phyloP scores from a whole-genome alignment of 2,113 vertebrate genomes.

The Pelusios castaneus region DNA sequence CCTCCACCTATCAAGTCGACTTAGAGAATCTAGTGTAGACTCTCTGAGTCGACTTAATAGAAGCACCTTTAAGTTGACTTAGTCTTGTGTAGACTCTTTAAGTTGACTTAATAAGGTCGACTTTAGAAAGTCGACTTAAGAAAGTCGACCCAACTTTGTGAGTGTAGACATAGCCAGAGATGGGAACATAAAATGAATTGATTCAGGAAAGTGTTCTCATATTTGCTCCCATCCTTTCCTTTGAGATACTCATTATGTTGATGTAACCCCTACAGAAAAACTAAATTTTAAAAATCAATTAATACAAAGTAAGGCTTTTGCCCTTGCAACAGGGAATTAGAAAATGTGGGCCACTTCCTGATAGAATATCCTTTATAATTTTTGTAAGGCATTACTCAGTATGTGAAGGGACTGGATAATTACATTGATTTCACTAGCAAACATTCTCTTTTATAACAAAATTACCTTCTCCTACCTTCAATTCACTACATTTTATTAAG shows the following conservation, averaged over 20 bases:
- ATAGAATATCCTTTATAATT: not conserved
- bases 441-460: not conserved
- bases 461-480: not conserved
- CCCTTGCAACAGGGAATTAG: not conserved
- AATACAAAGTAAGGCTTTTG: not conserved
- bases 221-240: not conserved
- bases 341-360: not conserved
- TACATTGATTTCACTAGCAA: not conserved
- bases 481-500: not conserved
- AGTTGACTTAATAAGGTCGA: no score
- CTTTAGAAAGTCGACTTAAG: no score
- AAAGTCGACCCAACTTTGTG: no score
- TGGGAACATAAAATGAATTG: not conserved
- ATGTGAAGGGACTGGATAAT: not conserved
- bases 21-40: no score
- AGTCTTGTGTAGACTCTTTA: no score
- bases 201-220: not conserved
- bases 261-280: not conserved
- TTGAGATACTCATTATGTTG: not conserved
- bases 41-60: no score
- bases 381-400: not conserved
- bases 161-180: no score
- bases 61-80: no score
- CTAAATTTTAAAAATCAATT: not conserved
- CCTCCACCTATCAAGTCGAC: no score